Base-by-base conservation (phyloP, 2,888 invertebrate genomes). In the Eupithecia inturbata region DNA sequence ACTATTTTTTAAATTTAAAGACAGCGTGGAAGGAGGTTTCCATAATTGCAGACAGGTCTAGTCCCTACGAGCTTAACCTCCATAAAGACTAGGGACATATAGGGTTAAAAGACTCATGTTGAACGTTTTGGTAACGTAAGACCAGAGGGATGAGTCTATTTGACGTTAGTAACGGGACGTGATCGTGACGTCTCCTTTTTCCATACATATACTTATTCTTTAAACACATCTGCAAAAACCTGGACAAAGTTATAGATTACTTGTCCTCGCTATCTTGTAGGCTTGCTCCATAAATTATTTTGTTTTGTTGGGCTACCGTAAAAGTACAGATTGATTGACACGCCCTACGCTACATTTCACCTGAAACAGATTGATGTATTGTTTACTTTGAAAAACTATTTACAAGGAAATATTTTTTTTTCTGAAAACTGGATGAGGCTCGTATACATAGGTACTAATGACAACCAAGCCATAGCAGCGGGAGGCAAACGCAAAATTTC, bases 311-410 rank as follows among this genome's bases (percentile, higher is more conserved):
- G 28, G 57, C n/a, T 60, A 60, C 49, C 70, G 71, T 71, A 67
- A 71, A 71, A 71, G 71, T 67, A n/a, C 71, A 67, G 53, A 71
- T 67, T 71, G 60, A 71, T 66, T 26, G 66, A 36, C 63, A 33
- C 63, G 63, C 63, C 33, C 33, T 36, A 36, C 33, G 66, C 36
- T 36, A 22, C 39, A 39, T 64, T 64, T 49, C n/a, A 66, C 64
- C 33, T 39, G 16, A 22, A 26, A 6, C 22, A 39, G 39, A 39
- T 66, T 39, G 39, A 66, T 36, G 33, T 64, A 64, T 64, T 36
- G 66, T 26, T 36, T 39, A 66, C 39, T 41, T 41, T 16, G 22
- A 26, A 39, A 22, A 66, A 66, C 22, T 6, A 22, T 26, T 28
- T 3, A 62, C 22, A 31, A 62, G 28, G 31, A 19, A 16, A n/a